Conservation (phyloP, 64 coral and sea anemone genomes). For the Montipora efflorescens region DNA sequence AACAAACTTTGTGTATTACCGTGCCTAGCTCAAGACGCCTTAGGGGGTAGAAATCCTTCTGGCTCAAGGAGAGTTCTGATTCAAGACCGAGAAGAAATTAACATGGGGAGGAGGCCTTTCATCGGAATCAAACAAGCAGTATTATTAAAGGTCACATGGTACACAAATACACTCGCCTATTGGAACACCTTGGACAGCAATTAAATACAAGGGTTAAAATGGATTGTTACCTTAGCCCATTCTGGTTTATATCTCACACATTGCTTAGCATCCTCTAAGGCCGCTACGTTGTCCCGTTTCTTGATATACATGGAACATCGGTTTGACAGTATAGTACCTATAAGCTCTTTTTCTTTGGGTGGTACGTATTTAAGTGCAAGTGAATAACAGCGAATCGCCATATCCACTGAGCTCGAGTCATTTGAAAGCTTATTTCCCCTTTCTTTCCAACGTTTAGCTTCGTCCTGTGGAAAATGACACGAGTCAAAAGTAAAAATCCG, state of each 20-base stretch:
- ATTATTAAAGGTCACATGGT: no score
- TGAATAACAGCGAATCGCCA: conserved; percentile 42
- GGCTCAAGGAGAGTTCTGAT: no score
- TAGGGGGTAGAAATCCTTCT: no score
- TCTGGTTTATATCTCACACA: neutral
- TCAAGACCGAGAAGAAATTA: no score
- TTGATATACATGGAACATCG: conserved; percentile 35
- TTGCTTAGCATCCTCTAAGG: neutral
- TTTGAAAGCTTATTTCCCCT: conserved; percentile 69
- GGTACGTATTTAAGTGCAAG: conserved; percentile 36
- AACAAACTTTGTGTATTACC: no score
- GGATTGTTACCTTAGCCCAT: neutral
- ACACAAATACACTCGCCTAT: no score
- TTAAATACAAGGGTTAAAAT: neutral
- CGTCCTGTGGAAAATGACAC: conserved; percentile 25
- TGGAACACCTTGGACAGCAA: no score
- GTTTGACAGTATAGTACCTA: conserved; percentile 4
- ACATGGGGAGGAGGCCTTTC: neutral
- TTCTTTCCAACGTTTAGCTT: conserved; percentile 83
- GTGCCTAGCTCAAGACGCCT: no score
- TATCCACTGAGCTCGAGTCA: neutral
- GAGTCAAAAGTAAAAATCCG: no score
- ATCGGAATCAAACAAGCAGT: neutral
- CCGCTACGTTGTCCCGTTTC: neutral
- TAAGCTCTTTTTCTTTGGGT: conserved; percentile 14